Percentiles rank a stretch among this genome's conserved stretches.
phyloP scores from a whole-genome alignment of 2,797 vertebrate species.

The Ammospiza maritima region DNA sequence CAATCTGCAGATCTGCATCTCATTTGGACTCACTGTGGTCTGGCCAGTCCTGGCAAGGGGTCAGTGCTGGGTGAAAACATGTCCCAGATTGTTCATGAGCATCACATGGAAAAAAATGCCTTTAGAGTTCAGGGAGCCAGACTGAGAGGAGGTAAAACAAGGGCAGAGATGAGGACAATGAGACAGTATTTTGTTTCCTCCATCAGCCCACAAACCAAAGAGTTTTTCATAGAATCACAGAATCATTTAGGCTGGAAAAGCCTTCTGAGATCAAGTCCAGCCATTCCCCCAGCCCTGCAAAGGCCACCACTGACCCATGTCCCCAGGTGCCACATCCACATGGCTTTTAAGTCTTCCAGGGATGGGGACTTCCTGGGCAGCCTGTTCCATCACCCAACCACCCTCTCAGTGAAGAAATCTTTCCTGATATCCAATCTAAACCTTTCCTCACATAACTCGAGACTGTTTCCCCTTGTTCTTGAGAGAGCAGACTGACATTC shows the following conservation, averaged over 20 bases:
- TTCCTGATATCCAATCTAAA: not conserved
- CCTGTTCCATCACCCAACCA: too few relatives aligned
- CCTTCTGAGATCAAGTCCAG: not conserved
- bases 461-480: not conserved
- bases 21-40: not conserved
- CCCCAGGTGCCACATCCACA: not conserved
- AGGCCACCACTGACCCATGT: not conserved
- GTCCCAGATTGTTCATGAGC: fast-evolving
- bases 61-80: fast-evolving
- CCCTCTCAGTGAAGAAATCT: not conserved
- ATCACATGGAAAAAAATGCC: not conserved
- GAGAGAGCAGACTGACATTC: too few relatives aligned
- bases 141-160: not conserved
- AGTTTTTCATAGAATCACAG: not conserved
- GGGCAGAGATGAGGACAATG: not conserved
- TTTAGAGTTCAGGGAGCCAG: not conserved
- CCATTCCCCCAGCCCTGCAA: fast-evolving
- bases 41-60: not conserved
- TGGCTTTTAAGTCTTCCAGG: not conserved
- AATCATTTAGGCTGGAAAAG: not conserved
- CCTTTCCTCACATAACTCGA: not conserved
- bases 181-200: not conserved
- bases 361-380: too few relatives aligned
- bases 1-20: constrained; percentile 4
- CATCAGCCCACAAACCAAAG: not conserved